phyloP scores from a whole-genome alignment of 2,113 vertebrate species.

The Xiphophorus maculatus region DNA sequence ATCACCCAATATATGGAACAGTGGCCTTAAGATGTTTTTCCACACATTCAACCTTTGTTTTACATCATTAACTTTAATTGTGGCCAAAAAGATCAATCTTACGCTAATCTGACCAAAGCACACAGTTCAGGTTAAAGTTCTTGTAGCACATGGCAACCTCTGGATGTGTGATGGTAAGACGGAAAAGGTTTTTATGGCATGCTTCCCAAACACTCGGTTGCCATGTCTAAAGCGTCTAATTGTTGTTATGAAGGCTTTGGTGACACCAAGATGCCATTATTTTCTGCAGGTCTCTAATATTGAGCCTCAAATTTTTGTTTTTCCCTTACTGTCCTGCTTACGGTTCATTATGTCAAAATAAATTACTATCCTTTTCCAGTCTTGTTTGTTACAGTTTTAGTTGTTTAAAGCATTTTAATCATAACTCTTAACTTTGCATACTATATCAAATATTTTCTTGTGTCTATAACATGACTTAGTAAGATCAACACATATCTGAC shows the following conservation, averaged over 20 bases:
- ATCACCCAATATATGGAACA: background rate
- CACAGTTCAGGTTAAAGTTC: background rate
- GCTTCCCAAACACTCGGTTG: background rate
- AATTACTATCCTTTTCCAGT: background rate
- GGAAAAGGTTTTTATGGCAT: background rate
- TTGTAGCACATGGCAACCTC: background rate
- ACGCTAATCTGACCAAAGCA: background rate
- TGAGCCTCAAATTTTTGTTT: background rate
- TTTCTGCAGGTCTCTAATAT: background rate
- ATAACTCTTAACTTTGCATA: background rate
- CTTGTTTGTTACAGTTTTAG: background rate
- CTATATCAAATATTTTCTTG: background rate
- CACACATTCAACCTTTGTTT: background rate
- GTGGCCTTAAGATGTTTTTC: too few species aligned
- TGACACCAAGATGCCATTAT: background rate
- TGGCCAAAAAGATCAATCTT: background rate
- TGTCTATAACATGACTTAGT: background rate
- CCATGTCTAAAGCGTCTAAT: background rate
- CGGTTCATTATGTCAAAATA: background rate
- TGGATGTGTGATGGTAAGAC: background rate
- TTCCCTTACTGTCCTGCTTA: background rate
- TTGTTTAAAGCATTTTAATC: background rate
- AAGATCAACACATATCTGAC: too few species aligned
- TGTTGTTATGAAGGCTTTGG: background rate
- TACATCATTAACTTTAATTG: background rate